Conservation (phyloP, 2,888 invertebrate genomes). For the Tolmerus cingulatus region DNA sequence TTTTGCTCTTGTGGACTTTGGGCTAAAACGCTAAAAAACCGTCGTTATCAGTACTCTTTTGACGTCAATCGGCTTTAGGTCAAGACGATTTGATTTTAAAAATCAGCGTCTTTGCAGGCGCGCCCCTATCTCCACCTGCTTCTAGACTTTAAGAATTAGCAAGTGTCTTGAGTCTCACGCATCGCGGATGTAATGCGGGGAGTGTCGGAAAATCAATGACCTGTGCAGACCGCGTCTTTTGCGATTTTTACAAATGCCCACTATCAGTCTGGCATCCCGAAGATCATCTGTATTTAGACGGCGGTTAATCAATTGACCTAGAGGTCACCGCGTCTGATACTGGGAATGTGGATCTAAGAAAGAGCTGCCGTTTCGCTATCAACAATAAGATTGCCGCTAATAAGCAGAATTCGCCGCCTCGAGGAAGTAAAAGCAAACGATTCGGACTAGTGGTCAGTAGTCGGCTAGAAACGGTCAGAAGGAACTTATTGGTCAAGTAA, state of each 20-base stretch:
- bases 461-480: neutral
- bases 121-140: neutral
- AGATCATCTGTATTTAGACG: neutral
- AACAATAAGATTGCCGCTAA: neutral
- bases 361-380: neutral
- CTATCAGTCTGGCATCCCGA: neutral
- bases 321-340: neutral
- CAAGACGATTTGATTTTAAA: neutral
- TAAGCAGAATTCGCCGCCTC: neutral
- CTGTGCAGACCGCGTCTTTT: neutral
- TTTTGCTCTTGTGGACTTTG: neutral
- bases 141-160: neutral
- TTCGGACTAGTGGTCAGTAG: neutral
- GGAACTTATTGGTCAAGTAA: neutral
- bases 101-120: neutral
- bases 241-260: neutral
- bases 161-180: neutral
- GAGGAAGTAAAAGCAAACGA: slow-evolving; percentile 13
- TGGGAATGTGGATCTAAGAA: neutral
- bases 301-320: neutral
- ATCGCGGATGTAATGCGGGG: neutral
- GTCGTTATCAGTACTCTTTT: neutral
- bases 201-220: slow-evolving; percentile 7
- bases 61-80: slow-evolving; percentile 19
- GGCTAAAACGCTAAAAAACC: neutral